phyloP scores from a whole-genome alignment of 2,113 vertebrate species.

The Mionectes macconnelli region DNA sequence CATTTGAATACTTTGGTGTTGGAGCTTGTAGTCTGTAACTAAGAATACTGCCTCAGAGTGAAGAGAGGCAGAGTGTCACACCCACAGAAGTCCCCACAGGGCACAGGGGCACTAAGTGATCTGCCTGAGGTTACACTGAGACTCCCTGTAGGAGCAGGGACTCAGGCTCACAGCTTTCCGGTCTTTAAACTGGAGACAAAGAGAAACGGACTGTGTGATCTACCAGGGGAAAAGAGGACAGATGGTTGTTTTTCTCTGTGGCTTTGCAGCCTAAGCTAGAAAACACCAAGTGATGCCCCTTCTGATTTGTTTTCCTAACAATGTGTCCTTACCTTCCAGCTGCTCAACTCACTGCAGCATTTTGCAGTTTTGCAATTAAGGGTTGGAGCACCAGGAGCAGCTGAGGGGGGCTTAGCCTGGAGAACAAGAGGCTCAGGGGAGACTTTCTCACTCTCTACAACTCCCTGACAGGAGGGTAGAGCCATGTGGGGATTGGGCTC shows the following conservation, averaged over 20 bases:
- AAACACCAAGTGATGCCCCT: neutral
- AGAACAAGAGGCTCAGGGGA: neutral
- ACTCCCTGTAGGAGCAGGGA: neutral
- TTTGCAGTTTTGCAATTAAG: neutral
- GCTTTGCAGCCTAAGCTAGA: neutral
- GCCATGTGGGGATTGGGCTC: fast-evolving
- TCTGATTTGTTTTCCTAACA: conserved; percentile 19
- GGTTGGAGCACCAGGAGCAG: neutral
- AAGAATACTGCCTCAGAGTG: neutral
- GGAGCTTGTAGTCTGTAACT: neutral
- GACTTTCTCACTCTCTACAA: neutral
- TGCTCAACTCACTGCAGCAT: neutral
- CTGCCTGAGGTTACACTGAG: neutral
- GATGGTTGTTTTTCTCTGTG: neutral
- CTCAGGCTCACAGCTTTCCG: neutral
- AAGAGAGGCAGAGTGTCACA: neutral
- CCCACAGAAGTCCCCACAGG: neutral
- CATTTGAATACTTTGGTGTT: neutral
- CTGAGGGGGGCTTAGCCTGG: neutral
- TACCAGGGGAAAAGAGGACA: neutral
- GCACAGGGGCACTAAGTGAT: neutral
- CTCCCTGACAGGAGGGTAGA: neutral
- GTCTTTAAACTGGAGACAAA: neutral
- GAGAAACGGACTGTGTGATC: neutral
- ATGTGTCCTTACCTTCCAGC: neutral